Base-by-base conservation (phyloP, 1,140 invertebrate species). In the Lycorma delicatula region DNA sequence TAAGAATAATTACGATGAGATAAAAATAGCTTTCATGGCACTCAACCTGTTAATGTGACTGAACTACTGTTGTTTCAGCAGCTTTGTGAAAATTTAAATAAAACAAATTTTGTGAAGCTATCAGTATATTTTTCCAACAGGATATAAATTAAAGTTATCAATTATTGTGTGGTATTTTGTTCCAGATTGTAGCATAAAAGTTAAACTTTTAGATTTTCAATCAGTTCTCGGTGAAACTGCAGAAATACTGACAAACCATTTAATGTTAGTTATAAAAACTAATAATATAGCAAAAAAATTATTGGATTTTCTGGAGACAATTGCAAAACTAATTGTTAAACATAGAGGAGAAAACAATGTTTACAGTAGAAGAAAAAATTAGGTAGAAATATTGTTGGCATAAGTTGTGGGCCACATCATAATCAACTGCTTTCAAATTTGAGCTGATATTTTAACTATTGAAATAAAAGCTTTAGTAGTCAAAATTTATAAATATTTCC, bases 401-500 rank as follows among this genome's bases (percentile, higher is more conserved):
- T 66, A 41, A 56, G 60, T 46, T 68, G 64, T 56, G 31, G 66
- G 58, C 7, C 67, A 66, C 54, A 67, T 68, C 44, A 12, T 68
- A 7, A 65, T 68, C 48, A 68, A 69, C 53, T 38, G 51, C 18
- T 23, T 61, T 11, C 52, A 62, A 58, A 50, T 31, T 25, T 59
- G 61, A 22, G 44, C 44, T 52, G 66, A 69, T 60, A 38, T 25
- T 7, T 48, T 68, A 20, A 61, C 62, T 26, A 36, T 68, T 57
- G 66, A 70, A 54, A 34, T 68, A 16, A 63, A 70, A 64, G 31
- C 26, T 36, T 38, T 69, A 44, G 56, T 65, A 51, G 58, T 67
- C 27, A 69, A 69, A 62, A 64, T 69, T 59, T 68, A 68, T 60
- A 50, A 44, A 12, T 62, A 64, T 52, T 70, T 69, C 57, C 60